phyloP scores from a whole-genome alignment of 2,113 vertebrate species.

The Sander lucioperca region DNA sequence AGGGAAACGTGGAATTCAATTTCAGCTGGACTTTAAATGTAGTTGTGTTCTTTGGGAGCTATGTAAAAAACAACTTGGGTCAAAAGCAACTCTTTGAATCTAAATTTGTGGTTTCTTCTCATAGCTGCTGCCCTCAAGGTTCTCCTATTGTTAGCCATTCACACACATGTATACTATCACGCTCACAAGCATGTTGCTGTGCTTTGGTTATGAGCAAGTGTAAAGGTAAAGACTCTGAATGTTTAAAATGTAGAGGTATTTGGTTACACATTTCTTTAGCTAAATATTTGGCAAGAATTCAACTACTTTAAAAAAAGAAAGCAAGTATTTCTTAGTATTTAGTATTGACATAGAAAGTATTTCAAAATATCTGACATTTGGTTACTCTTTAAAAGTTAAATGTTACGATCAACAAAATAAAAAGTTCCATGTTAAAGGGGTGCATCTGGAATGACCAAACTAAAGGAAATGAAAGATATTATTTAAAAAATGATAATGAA shows the following conservation, averaged over 20 bases:
- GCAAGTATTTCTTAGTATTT: slow-evolving; percentile 44
- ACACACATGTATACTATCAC: slow-evolving; percentile 29
- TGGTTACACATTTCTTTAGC: slow-evolving; percentile 75
- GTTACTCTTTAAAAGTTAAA: slow-evolving; percentile 72
- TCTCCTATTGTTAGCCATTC: slow-evolving; percentile 41
- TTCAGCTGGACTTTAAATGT: slow-evolving; percentile 2
- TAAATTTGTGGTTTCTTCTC: slow-evolving; percentile 8
- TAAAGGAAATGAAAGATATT: slow-evolving; percentile 18
- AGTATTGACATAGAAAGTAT: slow-evolving; percentile 77
- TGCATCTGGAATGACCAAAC: slow-evolving; percentile 45
- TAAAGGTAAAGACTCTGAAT: slow-evolving; percentile 74
- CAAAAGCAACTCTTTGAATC: slow-evolving; percentile 11
- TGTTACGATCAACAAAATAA: slow-evolving; percentile 60
- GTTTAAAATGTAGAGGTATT: slow-evolving; percentile 77
- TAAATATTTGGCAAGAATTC: slow-evolving; percentile 80
- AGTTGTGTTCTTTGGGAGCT: neutral
- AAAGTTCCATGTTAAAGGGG: slow-evolving; percentile 53
- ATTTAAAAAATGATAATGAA: slow-evolving; percentile 37
- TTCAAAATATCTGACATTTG: slow-evolving; percentile 84
- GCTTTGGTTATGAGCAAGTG: slow-evolving; percentile 72
- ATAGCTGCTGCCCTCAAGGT: slow-evolving; percentile 57
- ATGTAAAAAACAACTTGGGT: neutral
- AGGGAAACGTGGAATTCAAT: neutral
- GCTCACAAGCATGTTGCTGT: slow-evolving; percentile 59
- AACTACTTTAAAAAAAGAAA: slow-evolving; percentile 64